A percentile compares a stretch with the other conserved stretches of the same genome.
phyloP scores from a whole-genome alignment of 2,113 vertebrate genomes.

The Tringa solitaria region DNA sequence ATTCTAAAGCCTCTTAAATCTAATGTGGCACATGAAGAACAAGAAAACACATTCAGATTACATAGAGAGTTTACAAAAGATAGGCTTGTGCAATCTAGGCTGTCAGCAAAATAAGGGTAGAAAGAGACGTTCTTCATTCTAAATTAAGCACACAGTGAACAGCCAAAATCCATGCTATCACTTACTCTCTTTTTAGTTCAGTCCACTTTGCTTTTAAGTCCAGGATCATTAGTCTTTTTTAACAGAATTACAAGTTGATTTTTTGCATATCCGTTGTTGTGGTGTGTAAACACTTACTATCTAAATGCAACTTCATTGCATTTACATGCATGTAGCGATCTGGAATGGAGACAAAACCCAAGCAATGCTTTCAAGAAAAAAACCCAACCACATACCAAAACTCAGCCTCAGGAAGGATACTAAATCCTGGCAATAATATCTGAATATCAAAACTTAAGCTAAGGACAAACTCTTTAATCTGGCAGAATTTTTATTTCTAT shows the following conservation, averaged over 20 bases:
- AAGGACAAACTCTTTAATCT: background rate
- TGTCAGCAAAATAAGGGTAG: background rate
- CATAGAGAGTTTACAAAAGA: background rate
- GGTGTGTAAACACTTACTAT: background rate
- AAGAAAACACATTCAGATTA: background rate
- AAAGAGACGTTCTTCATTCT: background rate
- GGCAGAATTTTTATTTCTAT: background rate
- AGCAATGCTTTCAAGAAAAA: background rate
- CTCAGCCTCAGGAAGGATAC: background rate
- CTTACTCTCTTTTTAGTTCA: background rate
- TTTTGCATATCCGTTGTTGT: background rate
- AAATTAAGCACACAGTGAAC: background rate
- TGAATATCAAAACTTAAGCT: background rate
- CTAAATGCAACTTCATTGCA: background rate
- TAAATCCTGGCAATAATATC: background rate
- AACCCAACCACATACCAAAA: background rate
- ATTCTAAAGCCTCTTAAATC: background rate
- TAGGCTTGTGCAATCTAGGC: background rate
- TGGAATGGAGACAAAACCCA: background rate
- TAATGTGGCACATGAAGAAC: background rate
- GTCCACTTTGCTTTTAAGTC: background rate
- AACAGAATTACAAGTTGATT: background rate
- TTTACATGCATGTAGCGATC: background rate
- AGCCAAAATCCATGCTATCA: background rate
- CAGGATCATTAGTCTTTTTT: background rate